Base-by-base conservation (phyloP, 1,140 invertebrate species). In the Magallana gigas region DNA sequence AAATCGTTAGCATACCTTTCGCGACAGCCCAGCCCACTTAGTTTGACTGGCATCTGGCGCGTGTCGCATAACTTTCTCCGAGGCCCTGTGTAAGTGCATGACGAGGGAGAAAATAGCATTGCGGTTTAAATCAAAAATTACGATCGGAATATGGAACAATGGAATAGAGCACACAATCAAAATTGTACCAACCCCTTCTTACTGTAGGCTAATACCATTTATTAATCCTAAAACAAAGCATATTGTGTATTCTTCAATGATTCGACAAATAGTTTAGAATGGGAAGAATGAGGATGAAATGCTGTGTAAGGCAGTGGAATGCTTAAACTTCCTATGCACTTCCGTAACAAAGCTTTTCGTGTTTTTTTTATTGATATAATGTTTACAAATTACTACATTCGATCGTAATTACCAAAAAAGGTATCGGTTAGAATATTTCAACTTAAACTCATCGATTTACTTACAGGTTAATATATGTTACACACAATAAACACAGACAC, bases 21-120 rank as follows among this genome's bases (percentile, higher is more conserved):
- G 36, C 8, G 68, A 11, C 23, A 76, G 68, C 7, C 68, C 68
- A 76, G 23, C 68, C 68, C 68, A 76, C 68, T 76, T 76, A 29
- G 18, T 23, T 76, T 76, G 68, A 76, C 68, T 76, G 68, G 68
- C 68, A 76, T 76, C 11, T 76, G 68, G 68, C 68, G 68, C 68
- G 68, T 76, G 68, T 76, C 68, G 68, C 68, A 76, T 76, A 76
- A 76, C 68, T 76, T 76, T 76, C 68, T 29, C 23, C 7, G 18
- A 29, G 68, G 23, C 36, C 36, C 36, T 76, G 12, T 29, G 23
- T 11, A 76, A 76, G 68, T 76, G 68, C 68, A 76, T 23, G 23
- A 29, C 68, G 8, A 76, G 8, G 36, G 36, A 76, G 23, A 29
- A 62, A 29, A 76, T 36, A 76, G 36, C 5, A 76, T 11, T 76